phyloP scores from a whole-genome alignment of 1,140 invertebrate genomes.

The Araneus ventricosus region DNA sequence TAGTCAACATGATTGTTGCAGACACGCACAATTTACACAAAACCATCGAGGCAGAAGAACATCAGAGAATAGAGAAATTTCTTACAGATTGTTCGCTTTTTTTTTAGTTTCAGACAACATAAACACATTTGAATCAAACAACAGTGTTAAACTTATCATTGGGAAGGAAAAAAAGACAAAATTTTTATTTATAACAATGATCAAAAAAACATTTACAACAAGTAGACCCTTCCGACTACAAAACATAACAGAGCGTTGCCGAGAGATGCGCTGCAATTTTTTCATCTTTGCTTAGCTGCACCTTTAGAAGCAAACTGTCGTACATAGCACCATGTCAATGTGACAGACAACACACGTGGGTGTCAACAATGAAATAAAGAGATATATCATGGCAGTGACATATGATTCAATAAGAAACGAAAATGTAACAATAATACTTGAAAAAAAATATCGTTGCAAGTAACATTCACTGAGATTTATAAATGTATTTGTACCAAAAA shows the following conservation, averaged over 20 bases:
- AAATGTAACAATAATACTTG: slow-evolving; percentile 71
- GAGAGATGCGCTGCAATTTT: not conserved
- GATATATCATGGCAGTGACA: slow-evolving; percentile 71
- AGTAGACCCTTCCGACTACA: slow-evolving; percentile 31
- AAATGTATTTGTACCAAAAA: slow-evolving; percentile 46
- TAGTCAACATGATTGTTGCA: slow-evolving; percentile 35
- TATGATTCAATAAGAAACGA: slow-evolving; percentile 58
- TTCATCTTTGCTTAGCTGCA: not conserved
- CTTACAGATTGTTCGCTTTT: slow-evolving; percentile 24
- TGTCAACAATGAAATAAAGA: slow-evolving; percentile 62
- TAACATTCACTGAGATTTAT: slow-evolving; percentile 16
- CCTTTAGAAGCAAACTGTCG: slow-evolving; percentile 45
- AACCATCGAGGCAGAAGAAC: slow-evolving; percentile 20
- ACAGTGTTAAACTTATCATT: slow-evolving; percentile 63
- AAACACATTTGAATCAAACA: slow-evolving; percentile 55
- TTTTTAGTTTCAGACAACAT: not conserved
- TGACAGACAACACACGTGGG: slow-evolving; percentile 67
- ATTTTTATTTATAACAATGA: slow-evolving; percentile 24
- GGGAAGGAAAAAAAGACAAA: slow-evolving; percentile 13
- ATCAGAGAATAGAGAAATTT: slow-evolving; percentile 32
- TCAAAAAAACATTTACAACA: slow-evolving; percentile 66
- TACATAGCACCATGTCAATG: slow-evolving; percentile 72
- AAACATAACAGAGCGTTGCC: slow-evolving; percentile 15
- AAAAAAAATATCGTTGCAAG: not conserved
- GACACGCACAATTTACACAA: slow-evolving; percentile 48